Percentiles rank a stretch among this genome's conserved stretches.
Evolutionary conservation across 2,888 invertebrate genomes (phyloP).

Genomic region (Quadroppia sp.): DNA sequence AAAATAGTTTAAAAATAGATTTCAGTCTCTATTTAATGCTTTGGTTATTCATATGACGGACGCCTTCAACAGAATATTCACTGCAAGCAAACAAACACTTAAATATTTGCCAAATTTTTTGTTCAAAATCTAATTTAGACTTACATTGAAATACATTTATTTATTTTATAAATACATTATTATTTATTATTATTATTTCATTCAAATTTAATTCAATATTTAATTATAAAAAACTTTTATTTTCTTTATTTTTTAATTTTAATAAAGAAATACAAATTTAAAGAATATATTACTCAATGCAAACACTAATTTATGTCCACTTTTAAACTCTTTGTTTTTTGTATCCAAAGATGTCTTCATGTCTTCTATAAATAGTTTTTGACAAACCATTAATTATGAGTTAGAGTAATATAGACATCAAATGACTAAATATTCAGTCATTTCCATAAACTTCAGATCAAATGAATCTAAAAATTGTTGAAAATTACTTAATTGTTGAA

Average conservation of each 20-base stretch:
- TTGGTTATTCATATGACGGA: background rate
- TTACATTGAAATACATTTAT: background rate
- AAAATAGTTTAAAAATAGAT: slow-evolving; percentile 23
- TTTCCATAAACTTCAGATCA: background rate
- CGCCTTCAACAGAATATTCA: background rate
- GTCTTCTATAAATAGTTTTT: too few species aligned
- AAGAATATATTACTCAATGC: too few species aligned
- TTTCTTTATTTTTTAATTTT: too few species aligned
- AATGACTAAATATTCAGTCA: background rate
- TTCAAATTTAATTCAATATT: background rate
- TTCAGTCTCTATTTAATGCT: slow-evolving; percentile 9
- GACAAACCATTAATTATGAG: too few species aligned
- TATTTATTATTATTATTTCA: background rate
- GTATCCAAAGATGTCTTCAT: too few species aligned
- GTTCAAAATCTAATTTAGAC: slow-evolving; percentile 12
- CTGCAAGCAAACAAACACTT: background rate
- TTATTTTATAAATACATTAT: background rate
- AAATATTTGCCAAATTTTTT: slow-evolving; percentile 32
- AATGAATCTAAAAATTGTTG: background rate
- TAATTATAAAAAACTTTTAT: too few species aligned
- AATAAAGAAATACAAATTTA: too few species aligned
- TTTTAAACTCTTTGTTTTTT: too few species aligned
- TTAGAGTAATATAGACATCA: too few species aligned
- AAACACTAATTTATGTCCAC: too few species aligned
- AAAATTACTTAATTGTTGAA: background rate